phyloP scores from a whole-genome alignment of 2,797 vertebrate genomes.

The Iguana delicatissima region DNA sequence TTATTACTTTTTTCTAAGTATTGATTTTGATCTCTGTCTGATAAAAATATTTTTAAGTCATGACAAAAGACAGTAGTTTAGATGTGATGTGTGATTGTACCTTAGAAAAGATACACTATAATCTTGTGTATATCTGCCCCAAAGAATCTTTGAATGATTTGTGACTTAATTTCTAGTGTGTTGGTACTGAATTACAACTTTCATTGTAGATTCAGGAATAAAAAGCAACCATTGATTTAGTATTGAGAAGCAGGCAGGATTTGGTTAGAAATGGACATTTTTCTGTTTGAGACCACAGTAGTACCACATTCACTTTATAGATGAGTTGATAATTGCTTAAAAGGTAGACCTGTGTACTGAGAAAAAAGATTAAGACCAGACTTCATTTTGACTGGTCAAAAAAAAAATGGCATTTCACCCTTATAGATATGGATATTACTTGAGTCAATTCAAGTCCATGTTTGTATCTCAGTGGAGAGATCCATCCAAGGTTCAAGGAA shows the following conservation, averaged over 20 bases:
- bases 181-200: no score
- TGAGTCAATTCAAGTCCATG: no score
- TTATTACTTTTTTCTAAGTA: conserved; percentile 1
- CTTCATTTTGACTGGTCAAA: no score
- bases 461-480: no score
- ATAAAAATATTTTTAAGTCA: background rate
- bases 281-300: background rate
- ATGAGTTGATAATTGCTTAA: background rate
- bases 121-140: background rate
- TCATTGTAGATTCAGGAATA: background rate
- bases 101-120: background rate
- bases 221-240: background rate
- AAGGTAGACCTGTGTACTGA: no score
- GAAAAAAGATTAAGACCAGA: no score
- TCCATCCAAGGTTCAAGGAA: no score
- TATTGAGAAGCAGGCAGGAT: background rate
- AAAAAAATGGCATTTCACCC: no score
- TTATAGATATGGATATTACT: no score
- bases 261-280: no score
- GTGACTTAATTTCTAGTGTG: no score
- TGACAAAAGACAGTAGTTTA: background rate
- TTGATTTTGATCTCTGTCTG: background rate
- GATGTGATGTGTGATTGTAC: background rate
- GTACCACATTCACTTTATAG: background rate
- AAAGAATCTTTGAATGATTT: background rate